Base-by-base conservation (phyloP, 2,888 invertebrate genomes). In the Eilema depressum region DNA sequence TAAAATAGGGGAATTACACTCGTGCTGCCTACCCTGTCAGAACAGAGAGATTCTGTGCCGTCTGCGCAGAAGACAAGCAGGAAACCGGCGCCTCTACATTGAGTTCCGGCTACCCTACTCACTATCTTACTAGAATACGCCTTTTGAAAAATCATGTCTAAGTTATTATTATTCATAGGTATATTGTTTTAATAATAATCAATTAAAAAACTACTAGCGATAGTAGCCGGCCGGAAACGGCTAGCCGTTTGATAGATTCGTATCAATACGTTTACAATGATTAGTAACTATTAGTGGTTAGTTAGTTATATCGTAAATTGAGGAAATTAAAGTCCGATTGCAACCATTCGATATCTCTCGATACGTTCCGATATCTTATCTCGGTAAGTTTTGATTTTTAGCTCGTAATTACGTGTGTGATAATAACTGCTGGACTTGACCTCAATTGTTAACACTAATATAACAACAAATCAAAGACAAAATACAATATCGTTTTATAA, bases 231-330 rank as follows among this genome's bases (percentile, higher is more conserved):
- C 60, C 64, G 47, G 14, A 62, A 37, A 66, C 71, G 68, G 63
- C 68, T 67, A 63, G 71, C 71, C 66, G 30, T 73, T 41, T 63
- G 37, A 68, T 26, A 71, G 76, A 17, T 66, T 20, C 14, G 28
- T n/a, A 56, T 28, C 57, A 11, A 60, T 56, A 26, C 20, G n/a
- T 33, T n/a, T 61, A 33, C 8, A 30, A n/a, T 59, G 26, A 26
- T 61, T 17, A 41, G 41, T 17, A n/a, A 17, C 3, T 17, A 37
- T 37, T 37, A 37, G 33, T 41, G 17, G 41, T 41, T 37, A 12
- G 60, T 61, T n/a, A 61, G 10, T n/a, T 33, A 10, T 61, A 64
- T 64, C 63, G 41, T 47, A 47, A 64, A 61, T 64, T 64, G 47
- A 64, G 47, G 63, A 64, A 64, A 47, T 47, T 25, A 63, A 47